Conservation (phyloP, 2,888 invertebrate species). For the Acleris sparsana region DNA sequence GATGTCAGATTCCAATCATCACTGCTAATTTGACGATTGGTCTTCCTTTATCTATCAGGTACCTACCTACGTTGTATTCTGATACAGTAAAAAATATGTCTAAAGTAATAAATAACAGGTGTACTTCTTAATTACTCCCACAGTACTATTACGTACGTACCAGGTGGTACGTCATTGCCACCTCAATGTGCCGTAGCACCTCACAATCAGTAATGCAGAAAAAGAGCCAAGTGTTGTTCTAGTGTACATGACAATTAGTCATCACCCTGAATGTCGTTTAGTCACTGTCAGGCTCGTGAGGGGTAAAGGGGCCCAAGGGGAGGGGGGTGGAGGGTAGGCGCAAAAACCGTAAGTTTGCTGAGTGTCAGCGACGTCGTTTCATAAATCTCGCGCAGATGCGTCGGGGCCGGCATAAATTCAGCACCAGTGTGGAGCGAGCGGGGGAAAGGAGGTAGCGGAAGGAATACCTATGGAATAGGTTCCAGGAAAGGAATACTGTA, state of each 20-base stretch:
- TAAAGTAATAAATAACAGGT: too few species aligned
- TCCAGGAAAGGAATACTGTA: not conserved
- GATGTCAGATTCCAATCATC: too few species aligned
- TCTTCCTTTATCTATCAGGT: too few species aligned
- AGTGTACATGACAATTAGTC: conserved; percentile 35
- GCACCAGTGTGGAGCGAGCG: conserved; percentile 25
- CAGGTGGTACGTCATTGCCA: too few species aligned
- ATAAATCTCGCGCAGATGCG: conserved; percentile 68
- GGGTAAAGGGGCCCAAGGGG: not conserved
- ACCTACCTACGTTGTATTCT: too few species aligned
- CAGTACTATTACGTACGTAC: too few species aligned
- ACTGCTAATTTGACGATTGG: too few species aligned
- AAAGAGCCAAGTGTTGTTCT: conserved; percentile 28
- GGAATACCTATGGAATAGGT: not conserved
- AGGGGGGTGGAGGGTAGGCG: conserved; percentile 30
- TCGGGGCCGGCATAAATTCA: conserved; percentile 50
- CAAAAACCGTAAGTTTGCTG: conserved; percentile 53
- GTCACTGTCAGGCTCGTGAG: conserved; percentile 26
- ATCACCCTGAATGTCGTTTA: conserved; percentile 29
- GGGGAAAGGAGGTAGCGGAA: conserved; percentile 23
- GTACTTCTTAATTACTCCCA: too few species aligned
- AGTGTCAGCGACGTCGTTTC: conserved; percentile 56
- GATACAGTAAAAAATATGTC: too few species aligned
- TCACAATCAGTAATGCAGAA: too few species aligned
- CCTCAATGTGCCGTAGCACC: too few species aligned